Percentiles rank a stretch among this genome's conserved stretches.
These are phyloP conservation scores for Myotis lucifugus DNA, from an alignment of 2,113 vertebrate species.

Conservation along the genomic window DNA sequence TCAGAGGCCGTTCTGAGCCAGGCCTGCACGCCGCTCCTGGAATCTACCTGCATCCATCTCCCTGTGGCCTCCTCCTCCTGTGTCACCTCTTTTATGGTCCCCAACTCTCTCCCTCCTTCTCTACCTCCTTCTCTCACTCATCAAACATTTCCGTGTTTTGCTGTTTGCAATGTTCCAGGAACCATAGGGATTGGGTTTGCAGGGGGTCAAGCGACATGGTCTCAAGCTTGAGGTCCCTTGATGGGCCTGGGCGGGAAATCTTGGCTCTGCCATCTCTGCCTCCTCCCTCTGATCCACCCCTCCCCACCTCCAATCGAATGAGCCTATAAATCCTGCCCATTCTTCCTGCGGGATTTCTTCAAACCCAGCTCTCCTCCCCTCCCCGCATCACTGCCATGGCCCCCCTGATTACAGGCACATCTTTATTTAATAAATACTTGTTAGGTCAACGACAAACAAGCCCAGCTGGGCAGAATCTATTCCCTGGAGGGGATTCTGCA, in stretches of 20 bases:
- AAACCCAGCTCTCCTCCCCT: not conserved
- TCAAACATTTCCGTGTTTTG: not conserved
- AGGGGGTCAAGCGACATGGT: not conserved
- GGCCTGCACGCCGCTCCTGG: not conserved
- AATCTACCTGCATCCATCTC: not conserved
- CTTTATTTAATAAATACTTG: not conserved
- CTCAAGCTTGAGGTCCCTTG: not conserved
- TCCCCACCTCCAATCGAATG: not conserved
- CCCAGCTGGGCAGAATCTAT: not conserved
- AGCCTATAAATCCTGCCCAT: not conserved
- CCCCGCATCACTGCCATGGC: fast-evolving
- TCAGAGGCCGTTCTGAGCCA: not conserved
- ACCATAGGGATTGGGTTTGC: fast-evolving
- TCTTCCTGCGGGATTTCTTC: not conserved
- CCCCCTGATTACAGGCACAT: too few relatives aligned
- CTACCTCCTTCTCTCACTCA: not conserved
- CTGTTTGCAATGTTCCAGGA: not conserved
- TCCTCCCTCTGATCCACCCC: not conserved
- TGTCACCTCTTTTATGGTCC: not conserved
- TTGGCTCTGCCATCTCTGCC: not conserved
- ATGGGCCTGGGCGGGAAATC: not conserved
- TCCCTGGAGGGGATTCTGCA: not conserved
- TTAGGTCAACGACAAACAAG: not conserved
- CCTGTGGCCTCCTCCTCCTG: not conserved
- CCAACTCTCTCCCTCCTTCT: not conserved